These are phyloP conservation scores for Gallinago undulata DNA, from an alignment of 2,113 vertebrate species.

Conservation along the genomic window DNA sequence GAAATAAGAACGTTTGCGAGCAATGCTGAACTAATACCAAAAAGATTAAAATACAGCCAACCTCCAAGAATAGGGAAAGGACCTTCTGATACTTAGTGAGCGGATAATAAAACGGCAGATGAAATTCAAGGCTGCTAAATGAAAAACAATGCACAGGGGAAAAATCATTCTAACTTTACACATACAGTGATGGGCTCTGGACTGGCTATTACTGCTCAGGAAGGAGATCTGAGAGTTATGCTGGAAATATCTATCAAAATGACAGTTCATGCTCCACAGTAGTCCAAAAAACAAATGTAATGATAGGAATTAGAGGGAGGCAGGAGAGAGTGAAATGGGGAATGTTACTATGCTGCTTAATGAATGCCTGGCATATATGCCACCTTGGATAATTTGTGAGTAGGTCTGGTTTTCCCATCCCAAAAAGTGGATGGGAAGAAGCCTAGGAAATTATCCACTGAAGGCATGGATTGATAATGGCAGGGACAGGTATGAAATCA, in stretches of 20 bases:
- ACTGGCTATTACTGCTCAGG: neutral
- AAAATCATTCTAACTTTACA: neutral
- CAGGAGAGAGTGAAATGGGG: neutral
- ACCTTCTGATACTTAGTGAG: slow-evolving; percentile 32
- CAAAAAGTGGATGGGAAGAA: neutral
- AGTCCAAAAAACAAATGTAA: neutral
- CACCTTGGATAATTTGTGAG: neutral
- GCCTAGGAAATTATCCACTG: neutral
- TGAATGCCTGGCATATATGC: neutral
- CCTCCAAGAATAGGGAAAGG: neutral
- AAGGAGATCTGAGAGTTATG: slow-evolving; percentile 4
- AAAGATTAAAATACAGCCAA: slow-evolving; percentile 28
- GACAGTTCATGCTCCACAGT: neutral
- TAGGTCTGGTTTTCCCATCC: neutral
- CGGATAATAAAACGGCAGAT: slow-evolving; percentile 20
- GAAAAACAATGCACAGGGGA: slow-evolving; percentile 54
- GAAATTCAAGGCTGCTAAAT: slow-evolving; percentile 55
- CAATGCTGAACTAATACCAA: neutral
- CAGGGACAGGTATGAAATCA: neutral
- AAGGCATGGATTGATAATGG: neutral
- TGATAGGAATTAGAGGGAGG: neutral
- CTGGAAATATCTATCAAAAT: slow-evolving; percentile 35
- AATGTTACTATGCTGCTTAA: neutral
- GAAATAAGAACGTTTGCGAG: neutral
- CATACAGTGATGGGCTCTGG: neutral